Evolutionary conservation across 2,113 vertebrate genomes (phyloP).

Genomic region (Gymnocephalus cernua): DNA sequence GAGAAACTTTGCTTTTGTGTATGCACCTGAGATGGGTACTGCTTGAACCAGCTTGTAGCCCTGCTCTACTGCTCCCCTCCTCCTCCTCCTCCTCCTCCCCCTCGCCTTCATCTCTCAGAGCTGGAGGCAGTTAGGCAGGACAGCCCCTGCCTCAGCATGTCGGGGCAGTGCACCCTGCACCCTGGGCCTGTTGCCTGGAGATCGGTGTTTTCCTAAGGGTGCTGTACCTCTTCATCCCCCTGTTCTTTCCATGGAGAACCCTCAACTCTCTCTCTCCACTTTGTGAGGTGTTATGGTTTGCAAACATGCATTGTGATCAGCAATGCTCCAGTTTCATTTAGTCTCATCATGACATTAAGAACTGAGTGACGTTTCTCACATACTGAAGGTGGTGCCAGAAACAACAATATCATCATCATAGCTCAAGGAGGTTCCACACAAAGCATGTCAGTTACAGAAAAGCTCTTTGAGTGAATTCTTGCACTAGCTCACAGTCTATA

Average conservation of each 20-base stretch:
- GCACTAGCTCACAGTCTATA: conserved; percentile 40
- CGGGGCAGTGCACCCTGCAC: conserved; percentile 42
- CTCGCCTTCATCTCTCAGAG: conserved; percentile 28
- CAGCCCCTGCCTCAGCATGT: conserved; percentile 71
- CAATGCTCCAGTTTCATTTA: background rate
- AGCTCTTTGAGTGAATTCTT: conserved; percentile 20
- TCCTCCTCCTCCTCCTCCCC: conserved; percentile 12
- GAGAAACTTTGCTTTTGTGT: background rate
- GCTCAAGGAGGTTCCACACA: conserved; percentile 7
- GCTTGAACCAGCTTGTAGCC: conserved; percentile 41
- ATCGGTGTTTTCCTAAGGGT: conserved; percentile 31
- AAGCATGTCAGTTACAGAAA: conserved; percentile 8
- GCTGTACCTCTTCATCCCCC: conserved; percentile 17
- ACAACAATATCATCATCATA: background rate
- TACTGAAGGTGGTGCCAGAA: conserved; percentile 1
- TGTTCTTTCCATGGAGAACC: background rate
- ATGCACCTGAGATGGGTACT: conserved; percentile 16
- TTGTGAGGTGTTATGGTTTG: background rate
- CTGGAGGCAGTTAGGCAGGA: conserved; percentile 55
- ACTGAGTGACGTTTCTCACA: background rate
- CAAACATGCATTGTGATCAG: background rate
- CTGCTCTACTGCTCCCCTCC: background rate
- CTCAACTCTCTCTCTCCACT: background rate
- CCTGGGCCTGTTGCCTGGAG: conserved; percentile 19
- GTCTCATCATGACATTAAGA: conserved; percentile 1